Evolutionary conservation across 2,113 vertebrate genomes (phyloP).

Genomic region (Bubo scandiacus): DNA sequence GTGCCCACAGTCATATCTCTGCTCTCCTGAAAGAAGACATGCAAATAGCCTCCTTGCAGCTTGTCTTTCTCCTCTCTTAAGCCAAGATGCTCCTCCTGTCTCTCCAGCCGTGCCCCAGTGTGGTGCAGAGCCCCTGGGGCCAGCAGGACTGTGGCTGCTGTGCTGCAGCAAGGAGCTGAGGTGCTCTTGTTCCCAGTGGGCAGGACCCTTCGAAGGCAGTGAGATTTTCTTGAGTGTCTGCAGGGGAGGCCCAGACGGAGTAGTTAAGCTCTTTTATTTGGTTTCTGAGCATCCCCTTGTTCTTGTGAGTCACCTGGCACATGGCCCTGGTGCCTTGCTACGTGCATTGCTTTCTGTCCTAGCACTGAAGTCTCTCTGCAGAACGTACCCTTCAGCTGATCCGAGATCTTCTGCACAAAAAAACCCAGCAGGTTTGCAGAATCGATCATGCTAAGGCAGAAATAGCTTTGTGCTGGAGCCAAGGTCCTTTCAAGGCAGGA

Average conservation of each 20-base stretch:
- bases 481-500: constrained; percentile 36
- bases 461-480: constrained; percentile 2
- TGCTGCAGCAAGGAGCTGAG: neutral
- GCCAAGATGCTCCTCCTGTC: neutral
- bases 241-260: neutral
- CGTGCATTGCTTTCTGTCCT: neutral
- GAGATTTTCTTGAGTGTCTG: neutral
- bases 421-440: neutral
- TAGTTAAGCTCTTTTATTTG: neutral
- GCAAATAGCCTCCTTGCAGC: neutral
- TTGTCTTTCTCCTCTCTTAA: neutral
- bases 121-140: neutral
- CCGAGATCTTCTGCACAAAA: neutral
- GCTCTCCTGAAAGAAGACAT: neutral
- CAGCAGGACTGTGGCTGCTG: neutral
- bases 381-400: neutral
- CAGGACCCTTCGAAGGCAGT: neutral
- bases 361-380: neutral
- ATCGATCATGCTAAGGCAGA: constrained; percentile 22
- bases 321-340: neutral
- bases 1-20: neutral
- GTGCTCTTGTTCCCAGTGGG: neutral
- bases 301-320: constrained; percentile 31
- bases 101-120: neutral
- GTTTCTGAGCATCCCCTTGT: neutral